phyloP scores from a whole-genome alignment of 2,113 vertebrate genomes.

The Atractosteus spatula region DNA sequence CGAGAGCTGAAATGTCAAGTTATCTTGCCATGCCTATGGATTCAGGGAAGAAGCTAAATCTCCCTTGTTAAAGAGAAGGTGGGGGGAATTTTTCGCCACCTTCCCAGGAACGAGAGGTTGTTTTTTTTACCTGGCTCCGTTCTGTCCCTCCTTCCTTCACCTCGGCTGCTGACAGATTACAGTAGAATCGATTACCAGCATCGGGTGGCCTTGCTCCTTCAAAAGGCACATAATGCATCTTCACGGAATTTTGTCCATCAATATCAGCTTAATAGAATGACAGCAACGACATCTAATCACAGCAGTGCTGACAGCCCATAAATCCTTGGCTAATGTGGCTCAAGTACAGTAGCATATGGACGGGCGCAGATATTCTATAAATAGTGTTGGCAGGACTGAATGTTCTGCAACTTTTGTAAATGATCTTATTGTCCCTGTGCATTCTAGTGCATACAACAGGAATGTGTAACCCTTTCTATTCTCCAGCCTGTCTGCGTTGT shows the following conservation, averaged over 20 bases:
- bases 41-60: not conserved
- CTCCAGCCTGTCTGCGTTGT: constrained; percentile 42
- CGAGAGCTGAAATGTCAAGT: no score
- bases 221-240: constrained; percentile 66
- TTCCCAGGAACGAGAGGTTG: no score
- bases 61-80: constrained; percentile 1
- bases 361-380: not conserved
- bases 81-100: not conserved
- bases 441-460: not conserved
- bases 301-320: constrained; percentile 70
- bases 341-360: constrained; percentile 36
- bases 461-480: constrained; percentile 25
- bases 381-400: constrained; percentile 38
- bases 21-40: not conserved
- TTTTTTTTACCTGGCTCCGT: not conserved
- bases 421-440: constrained; percentile 3
- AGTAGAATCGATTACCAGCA: constrained; percentile 52
- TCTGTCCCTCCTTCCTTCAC: constrained; percentile 36
- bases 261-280: constrained; percentile 76
- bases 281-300: constrained; percentile 84
- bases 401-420: not conserved
- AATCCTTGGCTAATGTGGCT: constrained; percentile 63
- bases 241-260: constrained; percentile 78
- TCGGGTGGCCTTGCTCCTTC: constrained; percentile 61
- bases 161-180: constrained; percentile 66